Evolutionary conservation across 2,113 vertebrate genomes (phyloP), one percentile per base, ranked within the genome.

Genomic region (Zosterops pallidus): DNA sequence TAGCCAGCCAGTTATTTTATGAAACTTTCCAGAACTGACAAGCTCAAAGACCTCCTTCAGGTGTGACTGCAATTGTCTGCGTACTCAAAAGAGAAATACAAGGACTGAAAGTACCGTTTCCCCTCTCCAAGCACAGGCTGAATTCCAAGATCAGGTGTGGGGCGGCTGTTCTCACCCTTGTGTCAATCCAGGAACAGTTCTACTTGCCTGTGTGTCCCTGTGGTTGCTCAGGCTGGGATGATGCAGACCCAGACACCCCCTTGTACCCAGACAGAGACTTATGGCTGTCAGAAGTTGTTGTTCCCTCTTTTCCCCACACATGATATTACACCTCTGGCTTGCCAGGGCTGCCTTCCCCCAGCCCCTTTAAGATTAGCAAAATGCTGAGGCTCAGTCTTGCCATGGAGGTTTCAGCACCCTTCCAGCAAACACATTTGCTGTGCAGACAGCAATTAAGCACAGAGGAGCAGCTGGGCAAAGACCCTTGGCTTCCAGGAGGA

Each of bases 361-460:
- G 89, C 63, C 84, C n/a, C 56, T 16, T 2, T 39, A 86, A 86
- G 75, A 50, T 70, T 7, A 85, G 35, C 82, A 41, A 80, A 89
- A 59, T 62, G 62, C 69, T 83, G 86, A 81, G 76, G 41, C n/a
- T 49, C 50, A 64, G 52, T 59, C 67, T 94, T 41, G 39, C 83
- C 79, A 69, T 0, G 0, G 59, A 68, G 70, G 76, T 49, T 86
- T 57, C 94, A 95, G 82, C 67, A 76, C 42, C 65, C 63, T 94
- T 89, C 94, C 94, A 95, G 67, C 84, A 95, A 87, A 94, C 0
- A 2, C 91, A 89, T 91, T 97, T 92, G 69, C 69, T 75, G 60
- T 41, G n/a, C 68, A 49, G 60, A 53, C 80, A 77, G 86, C 80
- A 74, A 82, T 84, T 86, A 91, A 75, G 60, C 31, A 26, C 4